phyloP scores from a whole-genome alignment of 2,888 invertebrate species.

The Himalopsyche japonica region DNA sequence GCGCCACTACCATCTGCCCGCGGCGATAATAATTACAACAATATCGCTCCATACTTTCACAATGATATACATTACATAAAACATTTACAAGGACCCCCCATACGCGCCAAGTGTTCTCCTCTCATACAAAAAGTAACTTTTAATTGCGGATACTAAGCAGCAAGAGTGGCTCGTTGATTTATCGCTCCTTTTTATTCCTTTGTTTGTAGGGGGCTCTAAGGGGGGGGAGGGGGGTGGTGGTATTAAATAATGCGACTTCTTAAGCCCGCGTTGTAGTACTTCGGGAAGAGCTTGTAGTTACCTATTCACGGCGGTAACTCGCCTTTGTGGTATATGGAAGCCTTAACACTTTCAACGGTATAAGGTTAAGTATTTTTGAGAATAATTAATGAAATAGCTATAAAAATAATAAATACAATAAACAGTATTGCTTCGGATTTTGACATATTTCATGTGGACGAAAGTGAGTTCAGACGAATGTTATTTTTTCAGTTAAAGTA shows the following conservation, averaged over 20 bases:
- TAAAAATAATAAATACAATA: no score
- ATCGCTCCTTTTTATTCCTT: constrained; percentile 39
- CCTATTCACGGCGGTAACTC: not conserved
- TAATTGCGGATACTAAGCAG: constrained; percentile 41
- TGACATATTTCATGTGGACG: no score
- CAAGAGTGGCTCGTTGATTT: constrained; percentile 40
- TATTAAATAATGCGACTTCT: constrained; percentile 40
- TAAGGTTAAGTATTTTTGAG: not conserved
- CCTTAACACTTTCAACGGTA: not conserved
- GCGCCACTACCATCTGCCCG: not conserved
- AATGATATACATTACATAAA: not conserved
- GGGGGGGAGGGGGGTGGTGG: not conserved
- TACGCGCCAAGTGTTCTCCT: constrained; percentile 7
- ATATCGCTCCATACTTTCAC: not conserved
- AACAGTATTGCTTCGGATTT: no score
- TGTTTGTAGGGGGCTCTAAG: constrained; percentile 29
- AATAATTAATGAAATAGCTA: no score
- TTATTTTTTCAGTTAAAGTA: no score
- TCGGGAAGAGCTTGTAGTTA: constrained; percentile 24
- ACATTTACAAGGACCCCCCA: not conserved
- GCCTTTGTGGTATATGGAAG: not conserved
- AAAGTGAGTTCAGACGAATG: no score
- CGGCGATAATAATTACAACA: not conserved
- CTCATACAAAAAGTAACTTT: constrained; percentile 37
- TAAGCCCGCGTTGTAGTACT: constrained; percentile 34